phyloP scores from a whole-genome alignment of 2,888 invertebrate species.

The Napeogenes sylphis region DNA sequence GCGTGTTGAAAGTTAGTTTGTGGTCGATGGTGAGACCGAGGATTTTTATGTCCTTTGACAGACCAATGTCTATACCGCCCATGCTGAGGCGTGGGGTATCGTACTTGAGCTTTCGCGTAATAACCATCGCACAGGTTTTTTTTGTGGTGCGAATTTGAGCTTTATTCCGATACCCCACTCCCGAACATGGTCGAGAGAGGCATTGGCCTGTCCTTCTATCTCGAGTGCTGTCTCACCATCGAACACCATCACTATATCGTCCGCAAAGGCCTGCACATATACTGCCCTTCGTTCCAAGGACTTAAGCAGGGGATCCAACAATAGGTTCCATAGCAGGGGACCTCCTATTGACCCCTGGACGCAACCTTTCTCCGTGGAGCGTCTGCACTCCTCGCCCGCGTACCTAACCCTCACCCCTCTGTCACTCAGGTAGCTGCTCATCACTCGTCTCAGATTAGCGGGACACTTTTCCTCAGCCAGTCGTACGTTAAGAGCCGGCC shows the following conservation, averaged over 20 bases:
- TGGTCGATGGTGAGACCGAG: slow-evolving; percentile 15
- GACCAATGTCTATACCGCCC: slow-evolving; percentile 1
- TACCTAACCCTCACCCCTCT: slow-evolving; percentile 16
- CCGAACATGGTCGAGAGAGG: slow-evolving; percentile 8
- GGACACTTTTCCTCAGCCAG: slow-evolving; percentile 26
- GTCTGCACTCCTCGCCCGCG: slow-evolving; percentile 7
- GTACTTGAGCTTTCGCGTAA: not conserved
- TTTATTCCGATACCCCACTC: slow-evolving; percentile 17
- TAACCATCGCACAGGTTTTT: not conserved
- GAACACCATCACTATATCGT: slow-evolving; percentile 6
- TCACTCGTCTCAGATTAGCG: not conserved
- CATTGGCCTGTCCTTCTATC: slow-evolving; percentile 14
- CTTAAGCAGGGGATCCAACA: slow-evolving; percentile 19
- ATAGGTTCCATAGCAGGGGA: slow-evolving; percentile 21
- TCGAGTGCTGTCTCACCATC: not conserved
- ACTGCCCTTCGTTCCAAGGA: not conserved
- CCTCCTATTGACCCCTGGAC: slow-evolving; percentile 27
- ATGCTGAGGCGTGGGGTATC: slow-evolving; percentile 13
- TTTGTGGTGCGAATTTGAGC: slow-evolving; percentile 13
- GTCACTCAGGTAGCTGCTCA: slow-evolving; percentile 15
- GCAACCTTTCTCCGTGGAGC: slow-evolving; percentile 22
- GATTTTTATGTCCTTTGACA: slow-evolving; percentile 10
- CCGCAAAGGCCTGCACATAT: not conserved
- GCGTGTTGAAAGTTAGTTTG: slow-evolving; percentile 12
- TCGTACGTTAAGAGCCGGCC: slow-evolving; percentile 30